Conservation (phyloP, 2,797 vertebrate genomes). For the Cichlasoma orientale region DNA sequence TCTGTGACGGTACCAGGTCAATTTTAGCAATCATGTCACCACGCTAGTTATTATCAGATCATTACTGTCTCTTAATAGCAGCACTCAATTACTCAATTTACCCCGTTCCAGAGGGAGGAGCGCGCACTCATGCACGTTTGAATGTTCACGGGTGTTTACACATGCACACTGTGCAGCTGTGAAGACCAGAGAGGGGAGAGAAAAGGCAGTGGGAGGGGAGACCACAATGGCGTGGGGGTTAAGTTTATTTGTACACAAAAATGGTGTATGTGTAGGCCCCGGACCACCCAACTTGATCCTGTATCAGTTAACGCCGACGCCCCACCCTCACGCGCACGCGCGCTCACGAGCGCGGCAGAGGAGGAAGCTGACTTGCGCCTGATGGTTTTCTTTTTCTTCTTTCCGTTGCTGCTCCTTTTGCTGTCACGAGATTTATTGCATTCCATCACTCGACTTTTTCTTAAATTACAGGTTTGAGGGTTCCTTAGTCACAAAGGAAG, state of each 20-base stretch:
- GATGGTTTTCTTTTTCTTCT: conserved; percentile 41
- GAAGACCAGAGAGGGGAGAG: conserved; percentile 59
- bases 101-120: conserved; percentile 30
- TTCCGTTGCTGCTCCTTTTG: conserved; percentile 56
- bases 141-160: conserved; percentile 58
- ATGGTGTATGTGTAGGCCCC: conserved; percentile 73
- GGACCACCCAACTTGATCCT: conserved; percentile 78
- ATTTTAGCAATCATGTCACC: conserved; percentile 21
- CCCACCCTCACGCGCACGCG: conserved; percentile 61
- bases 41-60: conserved; percentile 35
- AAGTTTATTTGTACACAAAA: conserved; percentile 88
- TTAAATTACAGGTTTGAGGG: conserved; percentile 85
- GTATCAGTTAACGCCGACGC: conserved; percentile 76
- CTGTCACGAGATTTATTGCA: conserved; percentile 83
- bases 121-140: conserved; percentile 21
- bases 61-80: conserved; percentile 34
- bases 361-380: conserved; percentile 58
- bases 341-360: conserved; percentile 37
- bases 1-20: neutral
- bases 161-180: conserved; percentile 70
- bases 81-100: conserved; percentile 39
- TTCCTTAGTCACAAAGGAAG: conserved; percentile 76
- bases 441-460: conserved; percentile 76
- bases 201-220: conserved; percentile 68
- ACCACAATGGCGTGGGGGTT: conserved; percentile 79